phyloP scores from a whole-genome alignment of 2,888 invertebrate genomes.

The Eristalis arbustorum region DNA sequence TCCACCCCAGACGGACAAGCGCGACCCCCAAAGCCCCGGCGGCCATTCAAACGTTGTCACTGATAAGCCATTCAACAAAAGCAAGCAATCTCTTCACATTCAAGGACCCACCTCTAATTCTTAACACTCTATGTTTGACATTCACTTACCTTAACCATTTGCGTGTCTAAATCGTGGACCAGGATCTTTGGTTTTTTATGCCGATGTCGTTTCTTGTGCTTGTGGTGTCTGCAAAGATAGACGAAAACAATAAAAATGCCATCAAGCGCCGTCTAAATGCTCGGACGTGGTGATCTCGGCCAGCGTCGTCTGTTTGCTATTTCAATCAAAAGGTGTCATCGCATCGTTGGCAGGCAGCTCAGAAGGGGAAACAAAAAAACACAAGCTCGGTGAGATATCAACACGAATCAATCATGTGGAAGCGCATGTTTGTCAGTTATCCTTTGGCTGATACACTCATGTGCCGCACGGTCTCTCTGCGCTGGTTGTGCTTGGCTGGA shows the following conservation, averaged over 20 bases:
- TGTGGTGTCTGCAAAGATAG: slow-evolving; percentile 76
- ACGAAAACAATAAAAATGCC: slow-evolving; percentile 1
- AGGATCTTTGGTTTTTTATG: slow-evolving; percentile 80
- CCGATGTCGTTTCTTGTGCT: slow-evolving; percentile 79
- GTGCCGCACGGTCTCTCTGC: not conserved
- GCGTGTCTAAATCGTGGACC: slow-evolving; percentile 80
- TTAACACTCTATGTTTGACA: not conserved
- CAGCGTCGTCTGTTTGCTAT: not conserved
- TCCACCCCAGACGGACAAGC: too few relatives aligned
- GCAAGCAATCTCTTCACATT: too few relatives aligned
- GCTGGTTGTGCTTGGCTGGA: slow-evolving; percentile 17
- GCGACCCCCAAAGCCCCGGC: too few relatives aligned
- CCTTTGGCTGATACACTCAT: not conserved
- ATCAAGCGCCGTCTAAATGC: not conserved
- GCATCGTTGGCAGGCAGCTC: not conserved
- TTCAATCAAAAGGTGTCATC: slow-evolving; percentile 21
- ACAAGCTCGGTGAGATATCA: not conserved
- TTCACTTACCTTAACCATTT: slow-evolving; percentile 78
- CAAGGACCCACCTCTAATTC: too few relatives aligned
- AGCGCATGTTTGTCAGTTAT: not conserved
- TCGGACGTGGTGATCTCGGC: not conserved
- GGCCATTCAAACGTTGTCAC: too few relatives aligned
- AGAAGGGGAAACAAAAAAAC: not conserved
- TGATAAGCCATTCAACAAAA: too few relatives aligned
- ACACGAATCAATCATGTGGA: slow-evolving; percentile 39